Evolutionary conservation across 64 coral and sea anemone species (phyloP), one percentile per base, ranked within the genome.

Genomic region (Pocillopora damicornis): DNA sequence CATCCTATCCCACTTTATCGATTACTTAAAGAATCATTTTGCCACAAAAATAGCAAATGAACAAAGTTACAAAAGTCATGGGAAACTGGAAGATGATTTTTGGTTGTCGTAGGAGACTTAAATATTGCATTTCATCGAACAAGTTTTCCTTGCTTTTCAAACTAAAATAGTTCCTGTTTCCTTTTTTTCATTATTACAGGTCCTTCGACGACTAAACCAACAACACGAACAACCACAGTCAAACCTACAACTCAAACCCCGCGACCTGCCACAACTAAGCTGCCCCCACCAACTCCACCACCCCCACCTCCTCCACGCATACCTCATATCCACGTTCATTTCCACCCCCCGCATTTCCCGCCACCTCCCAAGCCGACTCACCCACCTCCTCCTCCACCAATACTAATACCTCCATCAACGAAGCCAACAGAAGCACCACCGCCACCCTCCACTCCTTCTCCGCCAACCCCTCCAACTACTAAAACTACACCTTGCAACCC

Each of bases 201-300:
- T 63, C 90, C 90, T 61, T 76, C 88, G 73, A 89, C 58, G 16
- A 89, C 76, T 16, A 77, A 37, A 51, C 61, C 76, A 65, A 79
- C 87, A 2, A 78, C 78, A 57, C 18, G 8, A 13, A 22, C 35
- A 59, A 86, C 80, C 22, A 75, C 35, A 69, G 15, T 59, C 2
- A 90, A 74, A 59, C 60, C 60, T 34, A 79, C 87, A 2, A 68
- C 61, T 65, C 75, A 76, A 58, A 25, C 88, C 14, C 79, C 76
- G 45, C 58, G 57, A 10, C 88, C 87, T 51, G 35, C 61, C 9
- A 34, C 38, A 77, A 14, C 67, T 20, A 66, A 36, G 13, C 30
- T 1, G 23, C 71, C 88, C 0, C 72, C 89, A 56, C 42, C 63
- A 75, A 73, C 89, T 13, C 69, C 79, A 22, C 17, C 34, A 83